Percentiles rank a stretch among this genome's conserved stretches.
phyloP scores from a whole-genome alignment of 2,113 vertebrate genomes.

The Indri indri region DNA sequence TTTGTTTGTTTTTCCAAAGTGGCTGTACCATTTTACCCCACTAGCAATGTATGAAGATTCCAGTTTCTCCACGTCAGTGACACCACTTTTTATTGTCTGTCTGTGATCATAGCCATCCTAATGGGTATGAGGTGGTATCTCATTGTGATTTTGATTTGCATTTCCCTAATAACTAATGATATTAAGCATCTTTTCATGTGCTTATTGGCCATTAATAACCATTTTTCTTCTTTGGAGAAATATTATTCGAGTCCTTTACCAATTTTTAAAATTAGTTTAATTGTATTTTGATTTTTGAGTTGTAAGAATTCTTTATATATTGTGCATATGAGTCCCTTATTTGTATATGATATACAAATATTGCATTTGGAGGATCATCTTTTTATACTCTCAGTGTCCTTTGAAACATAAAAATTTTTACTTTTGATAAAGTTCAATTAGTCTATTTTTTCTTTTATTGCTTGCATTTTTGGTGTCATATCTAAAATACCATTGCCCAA shows the following conservation, averaged over 20 bases:
- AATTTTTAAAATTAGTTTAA: background rate
- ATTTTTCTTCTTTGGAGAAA: background rate
- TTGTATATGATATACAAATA: background rate
- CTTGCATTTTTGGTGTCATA: background rate
- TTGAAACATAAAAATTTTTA: background rate
- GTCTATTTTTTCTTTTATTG: background rate
- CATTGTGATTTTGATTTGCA: background rate
- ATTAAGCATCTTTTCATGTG: background rate
- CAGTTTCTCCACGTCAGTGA: background rate
- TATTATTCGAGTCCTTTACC: background rate
- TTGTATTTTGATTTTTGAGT: background rate
- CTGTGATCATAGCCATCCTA: background rate
- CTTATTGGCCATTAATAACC: background rate
- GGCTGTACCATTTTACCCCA: background rate
- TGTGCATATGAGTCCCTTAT: background rate
- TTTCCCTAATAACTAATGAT: background rate
- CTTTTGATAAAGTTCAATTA: background rate
- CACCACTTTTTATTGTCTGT: background rate
- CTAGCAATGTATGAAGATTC: too few species aligned
- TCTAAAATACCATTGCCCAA: background rate
- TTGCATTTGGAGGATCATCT: background rate
- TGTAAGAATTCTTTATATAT: background rate
- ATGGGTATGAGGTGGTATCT: background rate
- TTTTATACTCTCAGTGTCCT: background rate
- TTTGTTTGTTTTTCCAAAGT: background rate